Base-by-base conservation (phyloP, 1,140 invertebrate species). In the Diachasmimorpha longicaudata region DNA sequence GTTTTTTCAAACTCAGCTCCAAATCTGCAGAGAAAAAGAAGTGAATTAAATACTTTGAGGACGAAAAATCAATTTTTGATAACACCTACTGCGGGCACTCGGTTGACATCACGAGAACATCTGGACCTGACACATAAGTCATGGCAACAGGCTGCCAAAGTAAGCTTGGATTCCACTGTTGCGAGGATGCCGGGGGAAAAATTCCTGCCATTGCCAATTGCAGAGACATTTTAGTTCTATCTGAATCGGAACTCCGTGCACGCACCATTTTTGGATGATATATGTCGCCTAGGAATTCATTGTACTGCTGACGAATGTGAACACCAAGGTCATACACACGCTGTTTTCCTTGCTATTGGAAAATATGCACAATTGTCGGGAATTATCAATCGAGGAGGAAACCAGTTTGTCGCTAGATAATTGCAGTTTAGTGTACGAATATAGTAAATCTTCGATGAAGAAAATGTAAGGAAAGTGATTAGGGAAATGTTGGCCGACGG, bases 181-280 rank as follows among this genome's bases (percentile, higher is more conserved):
- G 82, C 9, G 5, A 23, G 13, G 36, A 8, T 10, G 39, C 11
- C 4, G 87, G 87, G 0, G 87, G 86, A 81, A 82, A 89, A 9
- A 87, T 71, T 14, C 82, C 79, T 0, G 84, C 80, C 1, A 88
- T 79, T 10, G 87, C 85, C 10, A 88, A 77, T 76, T 87, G 82
- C 1, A 84, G 74, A 4, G 84, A 84, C 74, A 92, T 91, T 73
- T 93, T 84, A 23, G 93, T 91, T 25, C 93, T 77, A 42, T 91
- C 87, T 19, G 87, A 88, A 72, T 91, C 89, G 0, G 93, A 92
- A 58, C 91, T 92, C 23, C 87, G 84, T 1, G 91, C 87, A 39
- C 82, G 80, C 9, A 93, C 85, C 77, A 90, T 78, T 3, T 85
- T 70, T 0, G 81, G 75, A 36, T 66, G 81, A 67, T 91, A 92